Percentiles rank a stretch among this genome's conserved stretches.
Evolutionary conservation across 2,888 invertebrate genomes (phyloP).

Genomic region (Conomelus anceps): DNA sequence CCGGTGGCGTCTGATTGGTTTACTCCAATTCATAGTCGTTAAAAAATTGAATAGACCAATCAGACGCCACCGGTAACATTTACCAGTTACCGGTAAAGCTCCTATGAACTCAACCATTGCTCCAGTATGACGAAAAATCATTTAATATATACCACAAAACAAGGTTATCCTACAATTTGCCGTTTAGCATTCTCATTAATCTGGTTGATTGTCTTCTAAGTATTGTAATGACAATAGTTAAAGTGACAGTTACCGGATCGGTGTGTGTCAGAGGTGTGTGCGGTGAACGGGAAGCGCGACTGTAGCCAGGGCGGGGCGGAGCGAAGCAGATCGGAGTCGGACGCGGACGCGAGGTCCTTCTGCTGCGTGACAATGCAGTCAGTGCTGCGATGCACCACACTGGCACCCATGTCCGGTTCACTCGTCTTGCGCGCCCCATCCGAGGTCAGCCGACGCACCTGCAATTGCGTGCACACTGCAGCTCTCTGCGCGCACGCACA

Average conservation of each 20-base stretch:
- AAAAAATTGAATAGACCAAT: no score
- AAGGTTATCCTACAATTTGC: not conserved
- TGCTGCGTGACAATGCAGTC: slow-evolving; percentile 59
- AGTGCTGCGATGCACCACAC: slow-evolving; percentile 58
- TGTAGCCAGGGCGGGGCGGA: slow-evolving; percentile 53
- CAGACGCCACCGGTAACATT: no score
- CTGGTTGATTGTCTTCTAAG: not conserved
- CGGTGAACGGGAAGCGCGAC: slow-evolving; percentile 32
- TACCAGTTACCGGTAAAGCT: no score
- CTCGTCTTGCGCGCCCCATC: slow-evolving; percentile 44
- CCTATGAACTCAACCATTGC: no score
- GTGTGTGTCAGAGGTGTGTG: not conserved
- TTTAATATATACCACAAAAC: no score
- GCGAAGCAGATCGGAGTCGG: slow-evolving; percentile 52
- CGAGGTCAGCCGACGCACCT: slow-evolving; percentile 53
- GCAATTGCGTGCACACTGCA: not conserved
- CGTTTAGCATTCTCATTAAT: not conserved
- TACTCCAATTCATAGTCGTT: no score
- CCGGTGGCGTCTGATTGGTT: no score
- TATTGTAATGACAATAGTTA: no score
- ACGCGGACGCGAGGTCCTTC: slow-evolving; percentile 53
- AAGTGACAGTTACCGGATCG: not conserved
- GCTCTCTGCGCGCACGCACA: not conserved
- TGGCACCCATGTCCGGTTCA: slow-evolving; percentile 40
- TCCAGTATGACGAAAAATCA: no score